Base-by-base conservation (phyloP, 2,113 vertebrate genomes). In the Crotophaga sulcirostris region DNA sequence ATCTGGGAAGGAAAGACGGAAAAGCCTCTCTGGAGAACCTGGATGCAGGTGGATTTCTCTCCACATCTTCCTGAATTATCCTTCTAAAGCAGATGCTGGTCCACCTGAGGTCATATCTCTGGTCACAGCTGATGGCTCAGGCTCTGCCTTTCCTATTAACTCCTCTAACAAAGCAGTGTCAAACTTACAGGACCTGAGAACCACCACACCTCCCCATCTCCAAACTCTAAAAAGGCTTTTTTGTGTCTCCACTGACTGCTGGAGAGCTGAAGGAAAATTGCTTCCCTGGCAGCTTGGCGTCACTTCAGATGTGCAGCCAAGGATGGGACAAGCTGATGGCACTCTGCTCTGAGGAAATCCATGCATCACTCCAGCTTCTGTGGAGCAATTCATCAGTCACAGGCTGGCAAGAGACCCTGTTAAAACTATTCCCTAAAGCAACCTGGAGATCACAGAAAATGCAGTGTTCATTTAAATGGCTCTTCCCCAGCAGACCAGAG, bases 391-490 rank as follows among this genome's bases (percentile, higher is more conserved):
- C 15, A 29, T 15, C 69, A 69, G 75, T 16, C 70, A 16, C 33
- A 29, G 13, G 38, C 78, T 82, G 63, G 56, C 40, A 42, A n/a
- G 10, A 42, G 40, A 42, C 40, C 40, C 60, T 51, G n/a, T 40
- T 34, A 40, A 67, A 25, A 38, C 28, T 10, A 1, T 2, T 0
- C 5, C 40, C 81, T 6, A 0, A 24, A 56, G 67, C 21, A 72
- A 89, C 51, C 52, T 49, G 36, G 40, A 68, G 34, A 81, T 36
- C 45, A 62, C 1, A 24, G 47, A 68, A 80, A 62, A 74, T 3
- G 15, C 3, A 2, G 15, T 54, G 28, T 49, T 19, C 31, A 33
- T 59, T 40, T 31, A 31, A 44, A 59, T 28, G 45, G 23, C n/a
- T 33, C 34, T 47, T 38, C 38, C 52, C 38, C 10, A 54, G 33